Conservation (phyloP, 2,888 invertebrate genomes). For the Perithous albicinctus region DNA sequence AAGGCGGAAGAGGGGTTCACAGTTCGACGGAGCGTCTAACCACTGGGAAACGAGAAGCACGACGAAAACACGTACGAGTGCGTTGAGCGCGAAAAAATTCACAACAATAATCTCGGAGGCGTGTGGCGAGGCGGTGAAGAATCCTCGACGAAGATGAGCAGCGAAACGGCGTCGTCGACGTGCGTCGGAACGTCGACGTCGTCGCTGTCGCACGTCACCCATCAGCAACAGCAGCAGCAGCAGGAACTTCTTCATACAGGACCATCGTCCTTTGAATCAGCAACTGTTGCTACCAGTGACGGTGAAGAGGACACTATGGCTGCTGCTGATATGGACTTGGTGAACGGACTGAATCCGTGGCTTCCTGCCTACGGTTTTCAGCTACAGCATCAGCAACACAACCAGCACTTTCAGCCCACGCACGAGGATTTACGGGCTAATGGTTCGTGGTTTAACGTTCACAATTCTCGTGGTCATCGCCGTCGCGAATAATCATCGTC, state of each 20-base stretch:
- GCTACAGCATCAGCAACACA: conserved; percentile 87
- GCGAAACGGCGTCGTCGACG: conserved; percentile 67
- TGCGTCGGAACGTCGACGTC: conserved; percentile 62
- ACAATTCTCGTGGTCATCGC: conserved; percentile 23
- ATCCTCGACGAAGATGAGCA: conserved; percentile 70
- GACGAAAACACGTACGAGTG: conserved; percentile 45
- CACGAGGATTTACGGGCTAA: conserved; percentile 83
- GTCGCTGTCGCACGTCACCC: conserved; percentile 24
- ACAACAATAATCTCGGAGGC: conserved; percentile 26
- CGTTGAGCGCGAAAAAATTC: conserved; percentile 44
- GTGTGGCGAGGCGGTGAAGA: conserved; percentile 32
- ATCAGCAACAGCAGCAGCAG: conserved; percentile 24
- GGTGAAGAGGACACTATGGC: conserved; percentile 69
- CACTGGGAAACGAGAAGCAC: conserved; percentile 68
- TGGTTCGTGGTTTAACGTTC: conserved; percentile 77
- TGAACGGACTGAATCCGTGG: conserved; percentile 90
- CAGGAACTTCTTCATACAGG: conserved; percentile 3
- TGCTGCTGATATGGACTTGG: conserved; percentile 79
- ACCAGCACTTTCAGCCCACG: conserved; percentile 85
- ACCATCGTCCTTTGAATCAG: conserved; percentile 31
- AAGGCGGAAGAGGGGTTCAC: conserved; percentile 79
- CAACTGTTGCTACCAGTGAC: conserved; percentile 27
- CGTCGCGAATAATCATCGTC: conserved; percentile 10
- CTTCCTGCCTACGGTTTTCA: conserved; percentile 92
- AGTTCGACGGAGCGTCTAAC: conserved; percentile 80